Base-by-base conservation (phyloP, 2,888 invertebrate species). In the Acleris laterana region DNA sequence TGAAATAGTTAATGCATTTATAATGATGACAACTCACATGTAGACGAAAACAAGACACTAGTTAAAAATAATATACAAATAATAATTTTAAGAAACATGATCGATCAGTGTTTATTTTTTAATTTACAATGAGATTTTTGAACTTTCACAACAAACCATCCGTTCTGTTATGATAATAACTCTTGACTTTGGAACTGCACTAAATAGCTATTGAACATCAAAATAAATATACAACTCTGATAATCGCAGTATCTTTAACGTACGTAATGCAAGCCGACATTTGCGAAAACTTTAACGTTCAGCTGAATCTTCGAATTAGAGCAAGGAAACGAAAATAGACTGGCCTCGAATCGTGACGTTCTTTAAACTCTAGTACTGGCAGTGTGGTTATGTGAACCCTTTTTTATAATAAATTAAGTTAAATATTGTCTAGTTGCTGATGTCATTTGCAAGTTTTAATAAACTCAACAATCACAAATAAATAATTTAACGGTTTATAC, bases 321-420 rank as follows among this genome's bases (percentile, higher is more conserved):
- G 66, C 61, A 60, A 49, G 50, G 22, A 13, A 52, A 66, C 66
- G 48, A 66, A 66, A 66, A 66, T 66, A 66, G 62, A 50, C 13
- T 48, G 62, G 62, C 66, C 66, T 66, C 66, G 57, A 57, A 49
- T 57, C 61, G 55, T 53, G 7, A 28, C n/a, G 49, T 46, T 62
- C 46, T 62, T 62, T 17, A 17, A 25, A 66, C 46, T 56, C 51
- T 48, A 16, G 38, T 49, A 22, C 25, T 46, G n/a, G 11, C 44
- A 5, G 44, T n/a, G n/a, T 44, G n/a, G 16, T 46, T 17, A n/a
- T 46, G 38, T 46, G 7, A 16, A 46, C n/a, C 6, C 44, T 3
- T 11, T 38, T 38, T 38, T 3, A 38, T 11, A 13, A 38, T 9
- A 13, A 11, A 2, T 2, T 38, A 11, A 38, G 32, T 11, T 38